These are phyloP conservation scores for Acronicta psi DNA, from an alignment of 2,888 invertebrate genomes.

Conservation along the genomic window DNA sequence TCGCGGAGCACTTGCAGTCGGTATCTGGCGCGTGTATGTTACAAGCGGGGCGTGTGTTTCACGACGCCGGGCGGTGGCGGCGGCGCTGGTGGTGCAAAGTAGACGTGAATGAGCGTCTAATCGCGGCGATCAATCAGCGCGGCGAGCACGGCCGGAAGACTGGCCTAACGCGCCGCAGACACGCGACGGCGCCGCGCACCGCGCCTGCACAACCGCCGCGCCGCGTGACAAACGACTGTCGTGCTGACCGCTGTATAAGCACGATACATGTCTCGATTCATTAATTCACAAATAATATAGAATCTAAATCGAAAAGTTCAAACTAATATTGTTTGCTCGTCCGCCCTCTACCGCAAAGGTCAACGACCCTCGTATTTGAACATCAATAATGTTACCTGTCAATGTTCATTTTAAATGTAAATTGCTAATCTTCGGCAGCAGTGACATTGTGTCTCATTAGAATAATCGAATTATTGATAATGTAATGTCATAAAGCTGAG, in stretches of 20 bases:
- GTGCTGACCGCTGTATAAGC: not conserved
- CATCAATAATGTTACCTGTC: constrained; percentile 8
- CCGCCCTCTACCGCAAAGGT: not conserved
- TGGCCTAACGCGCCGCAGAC: constrained; percentile 49
- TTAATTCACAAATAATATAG: not conserved
- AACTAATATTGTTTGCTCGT: not conserved
- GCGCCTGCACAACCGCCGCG: not conserved
- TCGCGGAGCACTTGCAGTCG: constrained; percentile 1
- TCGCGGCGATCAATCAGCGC: constrained; percentile 43
- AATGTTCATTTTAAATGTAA: constrained; percentile 31
- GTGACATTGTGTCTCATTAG: constrained; percentile 17
- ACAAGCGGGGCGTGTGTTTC: not conserved
- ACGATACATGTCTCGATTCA: too few species aligned
- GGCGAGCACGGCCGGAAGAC: constrained; percentile 46
- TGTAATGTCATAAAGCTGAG: constrained; percentile 10
- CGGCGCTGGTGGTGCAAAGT: constrained; percentile 36
- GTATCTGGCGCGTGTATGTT: constrained; percentile 4
- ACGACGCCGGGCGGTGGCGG: constrained; percentile 1
- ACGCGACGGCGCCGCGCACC: constrained; percentile 51
- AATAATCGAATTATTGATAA: constrained; percentile 27
- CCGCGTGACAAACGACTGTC: too few species aligned
- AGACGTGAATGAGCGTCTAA: constrained; percentile 55
- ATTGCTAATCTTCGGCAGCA: constrained; percentile 14
- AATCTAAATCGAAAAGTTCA: not conserved
- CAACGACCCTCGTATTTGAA: not conserved